Percentiles rank a stretch among this genome's conserved stretches.
Conservation (phyloP, 2,888 invertebrate species). For the Petrolisthes cinctipes region DNA sequence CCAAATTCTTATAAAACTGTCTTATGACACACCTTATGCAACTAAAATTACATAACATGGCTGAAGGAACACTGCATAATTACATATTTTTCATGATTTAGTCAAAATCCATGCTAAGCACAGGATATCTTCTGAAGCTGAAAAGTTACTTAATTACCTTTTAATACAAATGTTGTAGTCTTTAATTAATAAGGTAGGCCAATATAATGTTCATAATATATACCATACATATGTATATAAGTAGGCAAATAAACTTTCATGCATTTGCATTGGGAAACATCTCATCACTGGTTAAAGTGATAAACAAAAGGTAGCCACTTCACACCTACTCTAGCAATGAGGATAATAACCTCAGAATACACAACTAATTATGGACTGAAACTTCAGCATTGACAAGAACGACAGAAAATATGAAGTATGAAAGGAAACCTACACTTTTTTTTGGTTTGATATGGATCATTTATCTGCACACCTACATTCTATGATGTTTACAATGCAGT, state of each 20-base stretch:
- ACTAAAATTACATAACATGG: not conserved
- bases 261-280: too few species aligned
- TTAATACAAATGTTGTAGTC: too few species aligned
- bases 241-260: too few species aligned
- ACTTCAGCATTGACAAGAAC: conserved; percentile 2
- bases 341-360: not conserved
- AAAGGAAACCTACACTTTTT: not conserved
- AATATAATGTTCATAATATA: too few species aligned
- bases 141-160: too few species aligned
- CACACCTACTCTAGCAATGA: not conserved
- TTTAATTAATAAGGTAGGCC: too few species aligned
- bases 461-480: not conserved
- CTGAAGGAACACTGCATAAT: not conserved
- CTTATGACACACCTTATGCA: not conserved
- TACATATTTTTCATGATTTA: too few species aligned
- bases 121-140: too few species aligned
- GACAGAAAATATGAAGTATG: conserved; percentile 4
- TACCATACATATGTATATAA: too few species aligned
- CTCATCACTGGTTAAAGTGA: too few species aligned
- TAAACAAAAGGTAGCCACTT: not conserved
- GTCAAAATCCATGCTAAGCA: too few species aligned
- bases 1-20: conserved; percentile 13
- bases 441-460: conserved; percentile 2
- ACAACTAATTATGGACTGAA: not conserved
- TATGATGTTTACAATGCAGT: not conserved